These are phyloP conservation scores for Turritopsis rubra DNA, from an alignment of 30 jellyfish, hydroid and myxozoan species.

Conservation along the genomic window DNA sequence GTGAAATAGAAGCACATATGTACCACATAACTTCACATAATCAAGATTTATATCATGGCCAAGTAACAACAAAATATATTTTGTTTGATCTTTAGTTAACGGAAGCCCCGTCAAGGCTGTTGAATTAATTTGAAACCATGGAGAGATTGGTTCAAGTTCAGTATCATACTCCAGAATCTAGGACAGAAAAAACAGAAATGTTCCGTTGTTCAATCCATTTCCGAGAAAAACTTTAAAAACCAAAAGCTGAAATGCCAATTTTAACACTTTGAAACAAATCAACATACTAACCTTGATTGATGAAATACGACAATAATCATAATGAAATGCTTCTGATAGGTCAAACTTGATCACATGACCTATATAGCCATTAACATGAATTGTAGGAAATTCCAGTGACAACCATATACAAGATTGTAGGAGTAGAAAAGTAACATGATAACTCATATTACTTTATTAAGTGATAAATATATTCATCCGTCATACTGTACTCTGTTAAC, in stretches of 20 bases:
- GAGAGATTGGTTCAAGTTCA: neutral
- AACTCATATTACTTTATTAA: neutral
- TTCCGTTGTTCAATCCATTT: too few species aligned
- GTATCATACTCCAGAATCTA: neutral
- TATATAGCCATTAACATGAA: slow-evolving; percentile 7
- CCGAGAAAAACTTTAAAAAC: too few species aligned
- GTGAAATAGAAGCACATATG: neutral
- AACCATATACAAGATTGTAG: neutral
- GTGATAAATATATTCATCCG: neutral
- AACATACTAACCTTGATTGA: slow-evolving; percentile 10
- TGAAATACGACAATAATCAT: neutral
- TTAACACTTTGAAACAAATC: too few species aligned
- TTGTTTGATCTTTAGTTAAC: neutral
- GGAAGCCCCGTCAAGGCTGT: neutral
- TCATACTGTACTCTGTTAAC: neutral
- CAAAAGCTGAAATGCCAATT: too few species aligned
- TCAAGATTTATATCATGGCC: neutral
- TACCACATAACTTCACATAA: neutral
- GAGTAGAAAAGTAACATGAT: neutral
- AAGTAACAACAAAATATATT: neutral
- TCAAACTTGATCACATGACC: neutral
- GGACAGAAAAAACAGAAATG: neutral
- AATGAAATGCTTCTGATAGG: neutral
- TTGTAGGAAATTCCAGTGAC: neutral
- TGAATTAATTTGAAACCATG: neutral